These are phyloP conservation scores for Agrotis exclamationis DNA, from an alignment of 2,888 invertebrate species.

Conservation along the genomic window DNA sequence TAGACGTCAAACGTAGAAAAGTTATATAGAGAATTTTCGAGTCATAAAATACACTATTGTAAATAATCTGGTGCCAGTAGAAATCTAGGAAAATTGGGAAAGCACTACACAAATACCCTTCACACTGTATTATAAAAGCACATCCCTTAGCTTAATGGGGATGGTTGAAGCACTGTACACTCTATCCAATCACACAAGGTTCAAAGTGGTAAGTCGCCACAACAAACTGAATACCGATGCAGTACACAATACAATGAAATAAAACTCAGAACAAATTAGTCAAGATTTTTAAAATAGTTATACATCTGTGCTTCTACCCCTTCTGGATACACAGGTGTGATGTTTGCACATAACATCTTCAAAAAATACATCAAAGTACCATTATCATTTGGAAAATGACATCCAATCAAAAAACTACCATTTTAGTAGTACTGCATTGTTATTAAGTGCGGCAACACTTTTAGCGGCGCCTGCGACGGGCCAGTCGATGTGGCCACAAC, in stretches of 20 bases:
- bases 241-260: conserved; percentile 57
- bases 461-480: conserved; percentile 64
- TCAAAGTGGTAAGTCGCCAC: conserved; percentile 52
- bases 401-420: conserved; percentile 24
- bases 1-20: no score
- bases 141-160: conserved; percentile 64
- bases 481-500: conserved; percentile 72
- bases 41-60: conserved; percentile 36
- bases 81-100: conserved; percentile 40
- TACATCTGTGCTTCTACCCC: background rate
- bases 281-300: background rate
- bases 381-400: conserved; percentile 14
- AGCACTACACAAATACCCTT: conserved; percentile 56
- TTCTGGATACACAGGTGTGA: background rate
- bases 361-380: background rate
- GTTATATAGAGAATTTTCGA: background rate
- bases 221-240: conserved; percentile 68
- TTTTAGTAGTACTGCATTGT: conserved; percentile 64
- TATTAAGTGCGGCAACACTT: conserved; percentile 66
- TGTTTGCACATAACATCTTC: background rate
- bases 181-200: conserved; percentile 49
- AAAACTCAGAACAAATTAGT: conserved; percentile 7
- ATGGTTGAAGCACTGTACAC: conserved; percentile 66
- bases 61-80: conserved; percentile 60
- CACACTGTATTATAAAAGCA: conserved; percentile 66